Evolutionary conservation across 2,888 invertebrate species (phyloP).

Genomic region (Rhorus exstirpatorius): DNA sequence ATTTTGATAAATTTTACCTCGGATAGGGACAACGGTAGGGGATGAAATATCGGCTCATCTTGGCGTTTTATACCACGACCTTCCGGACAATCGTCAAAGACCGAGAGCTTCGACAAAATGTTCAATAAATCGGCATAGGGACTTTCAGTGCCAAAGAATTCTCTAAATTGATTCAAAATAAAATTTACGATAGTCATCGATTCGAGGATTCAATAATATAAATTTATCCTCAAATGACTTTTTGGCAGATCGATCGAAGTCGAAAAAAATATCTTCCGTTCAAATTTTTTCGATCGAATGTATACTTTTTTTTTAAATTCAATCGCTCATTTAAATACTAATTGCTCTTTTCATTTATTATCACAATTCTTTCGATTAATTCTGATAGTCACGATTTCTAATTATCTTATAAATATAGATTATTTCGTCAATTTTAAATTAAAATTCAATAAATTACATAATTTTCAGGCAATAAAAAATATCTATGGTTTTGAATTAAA

Average conservation of each 20-base stretch:
- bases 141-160: slow-evolving; percentile 94
- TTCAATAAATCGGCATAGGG: slow-evolving; percentile 93
- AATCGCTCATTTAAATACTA: too few relatives aligned
- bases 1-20: slow-evolving; percentile 85
- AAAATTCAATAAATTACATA: neutral
- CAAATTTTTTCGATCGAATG: too few relatives aligned
- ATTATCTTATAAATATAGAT: neutral
- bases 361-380: too few relatives aligned
- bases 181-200: neutral
- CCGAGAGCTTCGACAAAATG: slow-evolving; percentile 89
- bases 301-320: too few relatives aligned
- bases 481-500: slow-evolving; percentile 14
- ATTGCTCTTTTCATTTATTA: too few relatives aligned
- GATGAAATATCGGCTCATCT: slow-evolving; percentile 88
- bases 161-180: slow-evolving; percentile 84
- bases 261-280: too few relatives aligned
- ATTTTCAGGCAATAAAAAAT: neutral
- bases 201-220: neutral
- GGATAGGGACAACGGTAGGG: slow-evolving; percentile 88
- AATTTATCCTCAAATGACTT: neutral
- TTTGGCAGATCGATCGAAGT: too few relatives aligned
- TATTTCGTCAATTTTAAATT: neutral
- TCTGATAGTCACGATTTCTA: too few relatives aligned
- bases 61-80: slow-evolving; percentile 89
- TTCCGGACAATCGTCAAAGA: slow-evolving; percentile 88